phyloP scores from a whole-genome alignment of 2,113 vertebrate species.

The Stigmatopora argus region DNA sequence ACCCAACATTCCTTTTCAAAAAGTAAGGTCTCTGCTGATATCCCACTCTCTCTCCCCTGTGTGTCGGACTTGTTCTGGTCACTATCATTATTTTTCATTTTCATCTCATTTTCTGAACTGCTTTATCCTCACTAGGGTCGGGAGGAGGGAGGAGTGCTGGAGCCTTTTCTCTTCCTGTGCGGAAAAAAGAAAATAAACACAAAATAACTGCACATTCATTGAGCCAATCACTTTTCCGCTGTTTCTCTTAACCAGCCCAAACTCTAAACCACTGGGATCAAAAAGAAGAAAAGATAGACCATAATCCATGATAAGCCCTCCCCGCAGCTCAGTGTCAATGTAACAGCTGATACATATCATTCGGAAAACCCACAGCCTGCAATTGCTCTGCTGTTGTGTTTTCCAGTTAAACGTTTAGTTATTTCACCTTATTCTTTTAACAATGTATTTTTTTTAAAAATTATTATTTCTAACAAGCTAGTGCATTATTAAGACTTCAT shows the following conservation, averaged over 20 bases:
- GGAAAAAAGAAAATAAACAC: not conserved
- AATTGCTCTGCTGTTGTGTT: slow-evolving; percentile 49
- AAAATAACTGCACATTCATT: slow-evolving; percentile 12
- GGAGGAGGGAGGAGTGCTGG: no score
- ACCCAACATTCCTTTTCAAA: no score
- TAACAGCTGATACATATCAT: slow-evolving; percentile 66
- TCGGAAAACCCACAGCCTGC: slow-evolving; percentile 49
- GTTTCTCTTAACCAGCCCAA: slow-evolving; percentile 26
- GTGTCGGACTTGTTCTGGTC: slow-evolving; percentile 26
- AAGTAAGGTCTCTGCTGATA: slow-evolving; percentile 24
- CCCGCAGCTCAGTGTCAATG: slow-evolving; percentile 62
- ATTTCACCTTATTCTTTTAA: slow-evolving; percentile 30
- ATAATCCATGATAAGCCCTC: slow-evolving; percentile 60
- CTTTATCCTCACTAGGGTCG: not conserved
- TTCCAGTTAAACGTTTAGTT: slow-evolving; percentile 6
- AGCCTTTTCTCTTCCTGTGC: no score
- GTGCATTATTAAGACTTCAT: not conserved
- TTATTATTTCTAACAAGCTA: slow-evolving; percentile 18
- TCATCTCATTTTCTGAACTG: not conserved
- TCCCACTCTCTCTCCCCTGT: slow-evolving; percentile 28
- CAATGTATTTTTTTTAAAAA: not conserved
- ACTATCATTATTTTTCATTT: slow-evolving; percentile 10
- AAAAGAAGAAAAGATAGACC: slow-evolving; percentile 52
- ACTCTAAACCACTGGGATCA: slow-evolving; percentile 55
- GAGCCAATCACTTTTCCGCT: slow-evolving; percentile 26